Conservation (phyloP, 1,140 invertebrate species). For the Pseudomyrmex pallidus region DNA sequence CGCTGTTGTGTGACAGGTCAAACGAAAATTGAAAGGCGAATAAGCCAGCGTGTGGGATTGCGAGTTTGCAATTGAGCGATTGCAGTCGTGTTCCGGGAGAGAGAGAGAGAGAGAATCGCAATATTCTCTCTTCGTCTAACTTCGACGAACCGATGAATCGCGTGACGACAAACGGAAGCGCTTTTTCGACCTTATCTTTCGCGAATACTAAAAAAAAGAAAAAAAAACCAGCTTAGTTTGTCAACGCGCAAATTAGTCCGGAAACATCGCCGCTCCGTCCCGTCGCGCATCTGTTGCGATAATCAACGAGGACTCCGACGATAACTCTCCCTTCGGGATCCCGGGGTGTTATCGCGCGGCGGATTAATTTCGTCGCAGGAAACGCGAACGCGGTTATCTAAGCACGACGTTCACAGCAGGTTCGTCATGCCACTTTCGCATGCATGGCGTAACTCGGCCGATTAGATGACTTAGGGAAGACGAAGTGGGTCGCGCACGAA, state of each 20-base stretch:
- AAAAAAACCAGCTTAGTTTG: background rate
- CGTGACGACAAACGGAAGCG: too few relatives aligned
- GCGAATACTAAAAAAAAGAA: background rate
- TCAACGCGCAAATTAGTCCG: constrained; percentile 2
- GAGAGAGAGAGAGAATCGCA: too few relatives aligned
- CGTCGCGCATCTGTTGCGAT: constrained; percentile 12
- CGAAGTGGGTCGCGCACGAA: constrained; percentile 38
- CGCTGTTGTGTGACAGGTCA: too few relatives aligned
- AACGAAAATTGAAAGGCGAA: too few relatives aligned
- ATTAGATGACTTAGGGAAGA: constrained; percentile 57
- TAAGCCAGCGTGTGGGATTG: too few relatives aligned
- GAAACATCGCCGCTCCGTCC: background rate
- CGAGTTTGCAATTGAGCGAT: too few relatives aligned
- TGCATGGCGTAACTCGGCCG: constrained; percentile 51
- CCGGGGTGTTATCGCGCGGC: background rate
- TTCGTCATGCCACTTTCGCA: constrained; percentile 40
- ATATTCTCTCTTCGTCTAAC: too few relatives aligned
- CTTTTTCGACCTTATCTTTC: background rate
- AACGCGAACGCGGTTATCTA: constrained; percentile 35
- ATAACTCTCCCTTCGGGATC: constrained; percentile 7
- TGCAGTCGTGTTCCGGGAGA: too few relatives aligned
- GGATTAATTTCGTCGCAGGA: constrained; percentile 15
- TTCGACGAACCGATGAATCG: too few relatives aligned
- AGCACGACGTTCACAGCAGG: background rate
- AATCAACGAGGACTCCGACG: background rate